phyloP scores from a whole-genome alignment of 2,797 vertebrate species.

The Euthynnus affinis region DNA sequence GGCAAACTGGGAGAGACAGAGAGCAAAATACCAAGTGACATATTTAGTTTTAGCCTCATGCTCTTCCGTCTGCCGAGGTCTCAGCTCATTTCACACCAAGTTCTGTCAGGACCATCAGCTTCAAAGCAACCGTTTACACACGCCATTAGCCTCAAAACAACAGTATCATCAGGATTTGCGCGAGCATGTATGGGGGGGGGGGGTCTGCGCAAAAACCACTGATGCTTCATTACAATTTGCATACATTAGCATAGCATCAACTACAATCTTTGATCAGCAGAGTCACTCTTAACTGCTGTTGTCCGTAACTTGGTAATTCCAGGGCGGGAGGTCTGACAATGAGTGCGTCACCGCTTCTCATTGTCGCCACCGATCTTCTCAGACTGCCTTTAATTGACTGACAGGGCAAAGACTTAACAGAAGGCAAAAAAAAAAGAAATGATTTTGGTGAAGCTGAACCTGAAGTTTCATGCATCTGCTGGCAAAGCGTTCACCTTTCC shows the following conservation, averaged over 20 bases:
- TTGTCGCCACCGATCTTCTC: neutral
- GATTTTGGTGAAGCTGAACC: neutral
- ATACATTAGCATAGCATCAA: conserved; percentile 61
- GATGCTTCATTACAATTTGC: conserved; percentile 66
- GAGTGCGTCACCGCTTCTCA: conserved; percentile 19
- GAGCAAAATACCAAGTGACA: conserved; percentile 21
- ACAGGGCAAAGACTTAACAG: conserved; percentile 14
- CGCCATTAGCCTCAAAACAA: conserved; percentile 66
- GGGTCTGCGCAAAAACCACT: conserved; percentile 41
- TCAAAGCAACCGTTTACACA: conserved; percentile 60
- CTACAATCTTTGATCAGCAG: conserved; percentile 54
- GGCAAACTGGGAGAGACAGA: conserved; percentile 21
- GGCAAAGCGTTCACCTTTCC: neutral
- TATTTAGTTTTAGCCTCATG: conserved; percentile 43
- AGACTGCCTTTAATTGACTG: neutral
- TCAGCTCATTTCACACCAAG: conserved; percentile 68
- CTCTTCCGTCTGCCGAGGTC: conserved; percentile 49
- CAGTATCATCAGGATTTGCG: conserved; percentile 59
- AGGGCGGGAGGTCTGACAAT: conserved; percentile 6
- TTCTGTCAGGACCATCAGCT: conserved; percentile 60
- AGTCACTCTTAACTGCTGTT: conserved; percentile 28
- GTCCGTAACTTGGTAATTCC: conserved; percentile 28
- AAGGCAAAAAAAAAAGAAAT: neutral
- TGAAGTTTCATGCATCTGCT: neutral
- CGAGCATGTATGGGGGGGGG: too few species aligned